These are phyloP conservation scores for Cheilosia scutellata DNA, from an alignment of 2,888 invertebrate genomes.

Conservation along the genomic window DNA sequence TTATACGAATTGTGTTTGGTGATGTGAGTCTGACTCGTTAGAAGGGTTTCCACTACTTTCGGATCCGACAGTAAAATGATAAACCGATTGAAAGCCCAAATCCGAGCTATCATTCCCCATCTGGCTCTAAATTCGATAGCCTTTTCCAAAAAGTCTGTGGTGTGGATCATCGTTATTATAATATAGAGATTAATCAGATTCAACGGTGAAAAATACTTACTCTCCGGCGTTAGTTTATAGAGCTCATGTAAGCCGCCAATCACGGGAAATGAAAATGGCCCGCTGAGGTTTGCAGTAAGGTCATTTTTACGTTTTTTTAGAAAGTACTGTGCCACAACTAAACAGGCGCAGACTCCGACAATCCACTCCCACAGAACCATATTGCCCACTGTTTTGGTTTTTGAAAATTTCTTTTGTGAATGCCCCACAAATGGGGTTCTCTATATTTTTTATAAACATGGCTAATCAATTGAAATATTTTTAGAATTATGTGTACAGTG, in stretches of 20 bases:
- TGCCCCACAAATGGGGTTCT: too few relatives aligned
- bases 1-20: slow-evolving; percentile 80
- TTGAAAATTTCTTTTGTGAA: not conserved
- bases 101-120: slow-evolving; percentile 82
- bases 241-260: slow-evolving; percentile 31
- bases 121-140: slow-evolving; percentile 75
- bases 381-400: not conserved
- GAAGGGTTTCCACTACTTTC: slow-evolving; percentile 84
- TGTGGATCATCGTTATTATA: slow-evolving; percentile 1
- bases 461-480: not conserved
- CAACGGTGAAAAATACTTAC: slow-evolving; percentile 4
- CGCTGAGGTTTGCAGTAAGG: slow-evolving; percentile 29
- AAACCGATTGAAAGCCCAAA: slow-evolving; percentile 84
- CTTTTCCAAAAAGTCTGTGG: slow-evolving; percentile 70
- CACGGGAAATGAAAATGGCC: slow-evolving; percentile 39
- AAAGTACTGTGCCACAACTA: slow-evolving; percentile 24
- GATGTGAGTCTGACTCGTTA: slow-evolving; percentile 79
- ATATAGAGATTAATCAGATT: not conserved
- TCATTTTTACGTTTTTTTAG: slow-evolving; percentile 39
- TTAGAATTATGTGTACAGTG: not conserved
- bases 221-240: slow-evolving; percentile 34
- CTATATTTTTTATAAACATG: too few relatives aligned
- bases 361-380: slow-evolving; percentile 24
- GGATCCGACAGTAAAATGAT: slow-evolving; percentile 83
- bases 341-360: slow-evolving; percentile 7